These are phyloP conservation scores for Bombus balteatus DNA, from an alignment of 1,140 invertebrate species.

Conservation along the genomic window DNA sequence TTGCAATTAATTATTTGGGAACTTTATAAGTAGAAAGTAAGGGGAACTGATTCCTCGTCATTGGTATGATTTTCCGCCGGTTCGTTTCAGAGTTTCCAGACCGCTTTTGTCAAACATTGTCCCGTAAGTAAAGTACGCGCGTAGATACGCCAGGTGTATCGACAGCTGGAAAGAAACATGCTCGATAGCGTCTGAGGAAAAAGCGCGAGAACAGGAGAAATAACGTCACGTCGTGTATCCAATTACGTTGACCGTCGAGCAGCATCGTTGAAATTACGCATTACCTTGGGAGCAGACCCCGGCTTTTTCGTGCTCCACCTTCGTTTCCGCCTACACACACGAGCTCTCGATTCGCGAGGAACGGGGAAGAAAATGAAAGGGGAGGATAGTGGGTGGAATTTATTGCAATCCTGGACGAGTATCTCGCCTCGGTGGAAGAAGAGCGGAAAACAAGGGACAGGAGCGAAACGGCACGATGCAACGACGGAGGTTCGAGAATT, in stretches of 20 bases:
- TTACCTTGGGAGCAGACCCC: background rate
- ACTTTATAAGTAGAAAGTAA: background rate
- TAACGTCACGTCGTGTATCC: slow-evolving; percentile 75
- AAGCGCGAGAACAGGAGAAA: slow-evolving; percentile 51
- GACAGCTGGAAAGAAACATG: slow-evolving; percentile 16
- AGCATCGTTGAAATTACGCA: slow-evolving; percentile 65
- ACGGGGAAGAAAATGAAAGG: slow-evolving; percentile 55
- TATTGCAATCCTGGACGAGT: slow-evolving; percentile 35
- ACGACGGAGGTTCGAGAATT: slow-evolving; percentile 16
- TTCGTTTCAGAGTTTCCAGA: background rate
- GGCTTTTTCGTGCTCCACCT: slow-evolving; percentile 2
- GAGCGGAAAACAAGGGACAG: slow-evolving; percentile 13
- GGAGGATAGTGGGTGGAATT: slow-evolving; percentile 30
- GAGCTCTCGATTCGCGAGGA: slow-evolving; percentile 44
- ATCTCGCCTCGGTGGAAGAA: background rate
- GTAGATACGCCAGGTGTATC: background rate
- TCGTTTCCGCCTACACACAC: slow-evolving; percentile 18
- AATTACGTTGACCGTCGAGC: slow-evolving; percentile 71
- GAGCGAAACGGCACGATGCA: background rate
- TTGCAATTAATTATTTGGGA: slow-evolving; percentile 2
- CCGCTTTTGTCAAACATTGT: background rate
- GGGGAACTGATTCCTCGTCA: background rate
- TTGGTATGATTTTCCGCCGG: background rate
- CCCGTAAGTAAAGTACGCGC: background rate
- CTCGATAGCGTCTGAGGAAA: background rate